Evolutionary conservation across 2,113 vertebrate species (phyloP), one percentile per base, ranked within the genome.

Genomic region (Anarhynchus alexandrinus): DNA sequence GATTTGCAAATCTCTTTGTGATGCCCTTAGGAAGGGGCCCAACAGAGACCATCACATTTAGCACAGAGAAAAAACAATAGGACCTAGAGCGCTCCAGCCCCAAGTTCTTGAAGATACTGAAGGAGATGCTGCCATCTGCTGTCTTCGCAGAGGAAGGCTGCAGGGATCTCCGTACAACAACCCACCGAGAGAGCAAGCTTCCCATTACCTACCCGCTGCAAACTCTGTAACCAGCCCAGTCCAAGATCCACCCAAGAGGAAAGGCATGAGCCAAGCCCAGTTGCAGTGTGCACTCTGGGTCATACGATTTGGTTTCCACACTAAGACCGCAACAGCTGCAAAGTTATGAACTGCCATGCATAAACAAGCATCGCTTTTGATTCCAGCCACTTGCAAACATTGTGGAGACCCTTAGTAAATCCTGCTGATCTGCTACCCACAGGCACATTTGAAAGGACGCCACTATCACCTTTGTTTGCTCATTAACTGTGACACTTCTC

Each of bases 121-220:
- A 42, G 52, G 25, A 4, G 67, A 67, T 94, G 86, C 88, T 96
- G 96, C 97, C 96, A 90, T 84, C 96, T 97, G 85, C 93, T 69
- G 97, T 71, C 79, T 65, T 65, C 1, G 1, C 19, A 42, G 43
- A 45, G 57, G 40, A 86, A 84, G 15, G 54, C 70, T 61, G 20
- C 70, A 30, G 59, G 49, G 27, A 47, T 52, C 29, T 45, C 32
- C 2, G 1, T 36, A 20, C 47, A 71, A 14, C 4, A 0, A 38
- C 49, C 11, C 57, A 3, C 23, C 1, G 0, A 15, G 30, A 11
- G 12, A 17, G n/a, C 65, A 34, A 47, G 21, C 34, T 36, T 55
- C 40, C 21, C 13, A 4, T n/a, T 38, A 23, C 55, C 51, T 15
- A 13, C 40, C 27, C 6, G 1, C 29, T 40, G 47, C 74, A 70